These are phyloP conservation scores for Gymnocypris eckloni DNA, from an alignment of 2,797 vertebrate species.

Conservation along the genomic window DNA sequence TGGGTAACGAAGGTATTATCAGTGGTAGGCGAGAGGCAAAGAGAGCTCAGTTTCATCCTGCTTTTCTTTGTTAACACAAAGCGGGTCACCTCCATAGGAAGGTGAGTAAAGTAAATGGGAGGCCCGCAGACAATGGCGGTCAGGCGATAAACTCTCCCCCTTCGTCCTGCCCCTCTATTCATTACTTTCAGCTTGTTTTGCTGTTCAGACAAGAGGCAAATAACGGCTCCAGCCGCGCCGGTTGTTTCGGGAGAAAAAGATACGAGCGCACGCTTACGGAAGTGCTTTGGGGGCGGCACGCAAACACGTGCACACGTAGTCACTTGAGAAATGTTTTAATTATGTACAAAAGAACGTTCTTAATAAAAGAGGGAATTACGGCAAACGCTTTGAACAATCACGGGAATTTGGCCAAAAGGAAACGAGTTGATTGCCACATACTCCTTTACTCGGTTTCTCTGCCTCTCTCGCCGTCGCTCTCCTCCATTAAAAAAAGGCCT, in stretches of 20 bases:
- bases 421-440: slow-evolving; percentile 83
- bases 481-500: slow-evolving; percentile 77
- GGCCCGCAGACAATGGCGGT: slow-evolving; percentile 70
- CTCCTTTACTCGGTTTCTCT: slow-evolving; percentile 62
- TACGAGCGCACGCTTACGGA: slow-evolving; percentile 64
- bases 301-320: slow-evolving; percentile 72
- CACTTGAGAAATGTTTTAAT: slow-evolving; percentile 87
- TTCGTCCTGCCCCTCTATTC: slow-evolving; percentile 70
- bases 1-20: slow-evolving; percentile 76
- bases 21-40: slow-evolving; percentile 71
- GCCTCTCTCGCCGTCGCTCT: slow-evolving; percentile 62
- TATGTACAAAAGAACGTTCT: slow-evolving; percentile 80
- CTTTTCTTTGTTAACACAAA: slow-evolving; percentile 82
- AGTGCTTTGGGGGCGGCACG: slow-evolving; percentile 43
- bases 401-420: slow-evolving; percentile 94
- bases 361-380: slow-evolving; percentile 89
- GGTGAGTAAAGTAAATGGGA: slow-evolving; percentile 77
- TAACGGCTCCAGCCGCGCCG: slow-evolving; percentile 61
- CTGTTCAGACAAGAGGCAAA: slow-evolving; percentile 57
- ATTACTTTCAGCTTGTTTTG: slow-evolving; percentile 63
- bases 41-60: slow-evolving; percentile 80
- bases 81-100: slow-evolving; percentile 80
- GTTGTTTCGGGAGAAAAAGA: slow-evolving; percentile 57
- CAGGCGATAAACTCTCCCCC: slow-evolving; percentile 77
- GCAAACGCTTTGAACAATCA: slow-evolving; percentile 88